Evolutionary conservation across 2,797 vertebrate genomes (phyloP).

Genomic region (Sebastes elongatus): DNA sequence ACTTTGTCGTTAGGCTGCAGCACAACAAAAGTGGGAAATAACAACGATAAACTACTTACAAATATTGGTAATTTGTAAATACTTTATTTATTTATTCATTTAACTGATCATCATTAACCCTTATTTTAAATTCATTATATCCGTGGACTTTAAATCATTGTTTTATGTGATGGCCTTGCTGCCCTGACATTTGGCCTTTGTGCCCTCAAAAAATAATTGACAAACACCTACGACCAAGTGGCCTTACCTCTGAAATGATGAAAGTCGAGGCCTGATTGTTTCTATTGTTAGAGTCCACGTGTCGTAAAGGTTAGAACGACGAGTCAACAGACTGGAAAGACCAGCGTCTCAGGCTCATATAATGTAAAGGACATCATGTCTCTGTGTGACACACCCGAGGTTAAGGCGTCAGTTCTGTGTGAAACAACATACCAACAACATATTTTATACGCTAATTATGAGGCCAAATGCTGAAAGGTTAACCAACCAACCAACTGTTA

Average conservation of each 20-base stretch:
- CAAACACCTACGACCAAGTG: background rate
- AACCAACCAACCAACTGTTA: background rate
- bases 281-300: background rate
- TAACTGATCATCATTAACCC: background rate
- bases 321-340: constrained; percentile 28
- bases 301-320: background rate
- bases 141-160: background rate
- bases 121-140: background rate
- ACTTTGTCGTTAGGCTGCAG: too few species aligned
- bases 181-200: background rate
- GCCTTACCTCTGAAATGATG: background rate
- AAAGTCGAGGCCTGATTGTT: background rate
- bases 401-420: background rate
- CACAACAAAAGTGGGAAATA: too few species aligned
- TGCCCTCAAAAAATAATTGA: background rate
- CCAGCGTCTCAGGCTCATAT: background rate
- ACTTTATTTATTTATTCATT: background rate
- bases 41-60: too few species aligned
- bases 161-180: background rate
- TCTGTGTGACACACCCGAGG: constrained; percentile 18
- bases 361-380: background rate
- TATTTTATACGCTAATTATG: background rate
- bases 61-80: background rate
- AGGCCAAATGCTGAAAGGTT: too few species aligned
- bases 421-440: constrained; percentile 1